Evolutionary conservation across 2,888 invertebrate species (phyloP).

Genomic region (Aricia artaxerxes): DNA sequence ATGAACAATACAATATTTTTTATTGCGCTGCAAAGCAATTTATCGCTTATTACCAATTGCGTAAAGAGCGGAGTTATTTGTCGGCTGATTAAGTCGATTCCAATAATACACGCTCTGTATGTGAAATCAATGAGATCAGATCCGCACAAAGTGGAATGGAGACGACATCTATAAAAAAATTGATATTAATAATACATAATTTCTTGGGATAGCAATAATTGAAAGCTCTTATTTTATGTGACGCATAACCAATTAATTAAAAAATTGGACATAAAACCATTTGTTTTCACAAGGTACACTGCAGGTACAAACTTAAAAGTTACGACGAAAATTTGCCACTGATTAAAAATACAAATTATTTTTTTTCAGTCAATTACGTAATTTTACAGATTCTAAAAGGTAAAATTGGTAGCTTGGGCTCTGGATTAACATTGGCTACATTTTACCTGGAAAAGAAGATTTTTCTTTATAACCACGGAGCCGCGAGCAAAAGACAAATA

Average conservation of each 20-base stretch:
- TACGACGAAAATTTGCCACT: too few species aligned
- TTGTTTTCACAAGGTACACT: too few species aligned
- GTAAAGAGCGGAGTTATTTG: slow-evolving; percentile 33
- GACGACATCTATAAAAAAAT: slow-evolving; percentile 30
- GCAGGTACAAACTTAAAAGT: too few species aligned
- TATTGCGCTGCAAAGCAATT: slow-evolving; percentile 32
- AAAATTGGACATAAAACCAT: too few species aligned
- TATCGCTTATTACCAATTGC: slow-evolving; percentile 34
- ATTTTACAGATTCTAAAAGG: too few species aligned
- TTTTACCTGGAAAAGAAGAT: too few species aligned
- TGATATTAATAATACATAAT: too few species aligned
- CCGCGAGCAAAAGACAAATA: background rate
- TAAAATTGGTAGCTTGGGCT: background rate
- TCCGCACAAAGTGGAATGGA: slow-evolving; percentile 47
- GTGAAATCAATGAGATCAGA: slow-evolving; percentile 49
- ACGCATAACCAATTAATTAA: too few species aligned
- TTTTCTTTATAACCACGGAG: too few species aligned
- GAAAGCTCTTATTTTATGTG: background rate
- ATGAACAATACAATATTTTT: slow-evolving; percentile 31
- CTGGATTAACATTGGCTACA: background rate
- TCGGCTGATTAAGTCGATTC: slow-evolving; percentile 43
- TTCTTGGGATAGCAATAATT: too few species aligned
- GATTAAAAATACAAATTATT: too few species aligned
- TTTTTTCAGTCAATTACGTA: too few species aligned
- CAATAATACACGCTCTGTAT: slow-evolving; percentile 45